A percentile compares a stretch with the other conserved stretches of the same genome.
Evolutionary conservation across 2,113 vertebrate genomes (phyloP).

Genomic region (Callipepla squamata): DNA sequence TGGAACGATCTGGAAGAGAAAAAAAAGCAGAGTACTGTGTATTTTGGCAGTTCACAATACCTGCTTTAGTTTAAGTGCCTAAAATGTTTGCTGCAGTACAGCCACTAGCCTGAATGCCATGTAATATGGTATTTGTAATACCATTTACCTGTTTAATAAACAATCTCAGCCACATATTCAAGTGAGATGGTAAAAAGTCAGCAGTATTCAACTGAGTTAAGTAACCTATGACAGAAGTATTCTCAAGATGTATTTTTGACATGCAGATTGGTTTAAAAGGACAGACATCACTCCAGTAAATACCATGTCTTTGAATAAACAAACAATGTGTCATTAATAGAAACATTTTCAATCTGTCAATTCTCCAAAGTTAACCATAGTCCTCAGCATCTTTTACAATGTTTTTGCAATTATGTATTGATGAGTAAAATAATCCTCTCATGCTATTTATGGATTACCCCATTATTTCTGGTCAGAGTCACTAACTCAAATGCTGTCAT

Average conservation of each 20-base stretch:
- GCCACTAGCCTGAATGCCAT: background rate
- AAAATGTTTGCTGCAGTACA: background rate
- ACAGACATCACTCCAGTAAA: background rate
- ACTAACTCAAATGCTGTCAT: background rate
- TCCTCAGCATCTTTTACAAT: background rate
- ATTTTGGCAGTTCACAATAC: background rate
- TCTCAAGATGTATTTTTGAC: background rate
- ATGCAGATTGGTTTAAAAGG: background rate
- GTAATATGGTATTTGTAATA: background rate
- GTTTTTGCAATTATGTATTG: background rate
- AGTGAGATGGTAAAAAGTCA: background rate
- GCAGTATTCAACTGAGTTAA: background rate
- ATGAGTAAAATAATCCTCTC: background rate
- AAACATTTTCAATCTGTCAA: background rate
- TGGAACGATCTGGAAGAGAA: constrained; percentile 13
- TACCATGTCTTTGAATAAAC: background rate
- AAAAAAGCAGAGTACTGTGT: background rate
- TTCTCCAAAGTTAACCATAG: background rate
- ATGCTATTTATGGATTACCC: background rate
- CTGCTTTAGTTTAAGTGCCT: background rate
- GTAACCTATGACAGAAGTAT: background rate
- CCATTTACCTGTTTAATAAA: background rate
- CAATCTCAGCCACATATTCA: background rate
- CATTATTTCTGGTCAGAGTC: background rate
- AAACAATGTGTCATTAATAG: background rate